Conservation (phyloP, 2,888 invertebrate genomes). For the Standfussiana lucernea region DNA sequence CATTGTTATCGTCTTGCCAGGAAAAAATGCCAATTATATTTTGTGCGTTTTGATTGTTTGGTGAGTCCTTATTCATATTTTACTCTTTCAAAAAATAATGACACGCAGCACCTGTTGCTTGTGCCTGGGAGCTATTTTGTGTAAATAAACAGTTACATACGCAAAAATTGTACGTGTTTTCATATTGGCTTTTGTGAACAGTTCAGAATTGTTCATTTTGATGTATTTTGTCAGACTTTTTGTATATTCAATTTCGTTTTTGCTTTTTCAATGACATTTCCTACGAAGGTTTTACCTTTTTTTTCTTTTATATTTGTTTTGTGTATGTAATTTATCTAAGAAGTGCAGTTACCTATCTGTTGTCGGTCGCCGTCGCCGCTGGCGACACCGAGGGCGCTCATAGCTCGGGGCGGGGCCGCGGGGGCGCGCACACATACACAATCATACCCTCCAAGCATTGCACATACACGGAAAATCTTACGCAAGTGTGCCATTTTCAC, state of each 20-base stretch:
- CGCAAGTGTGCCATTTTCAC: constrained; percentile 23
- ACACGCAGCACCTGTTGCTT: constrained; percentile 40
- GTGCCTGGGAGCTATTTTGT: constrained; percentile 35
- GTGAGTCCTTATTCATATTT: not conserved
- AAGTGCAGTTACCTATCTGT: constrained; percentile 73
- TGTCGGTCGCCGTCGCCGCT: constrained; percentile 68
- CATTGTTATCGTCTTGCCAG: not conserved
- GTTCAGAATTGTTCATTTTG: not conserved
- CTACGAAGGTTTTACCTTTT: not conserved
- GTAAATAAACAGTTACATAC: constrained; percentile 32
- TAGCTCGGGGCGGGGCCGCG: constrained; percentile 84
- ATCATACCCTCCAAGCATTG: constrained; percentile 54
- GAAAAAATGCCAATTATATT: constrained; percentile 1
- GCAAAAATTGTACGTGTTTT: constrained; percentile 1
- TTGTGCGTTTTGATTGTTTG: constrained; percentile 20
- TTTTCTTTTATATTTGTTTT: constrained; percentile 9
- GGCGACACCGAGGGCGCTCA: constrained; percentile 83
- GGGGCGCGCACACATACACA: constrained; percentile 71
- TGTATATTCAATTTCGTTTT: not conserved
- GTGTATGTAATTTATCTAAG: constrained; percentile 13
- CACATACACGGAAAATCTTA: constrained; percentile 64
- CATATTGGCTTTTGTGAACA: constrained; percentile 23
- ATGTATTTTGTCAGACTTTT: not conserved
- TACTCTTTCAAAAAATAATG: constrained; percentile 29
- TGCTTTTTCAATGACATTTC: not conserved